These are phyloP conservation scores for Riparia riparia DNA, from an alignment of 2,113 vertebrate genomes.

Conservation along the genomic window DNA sequence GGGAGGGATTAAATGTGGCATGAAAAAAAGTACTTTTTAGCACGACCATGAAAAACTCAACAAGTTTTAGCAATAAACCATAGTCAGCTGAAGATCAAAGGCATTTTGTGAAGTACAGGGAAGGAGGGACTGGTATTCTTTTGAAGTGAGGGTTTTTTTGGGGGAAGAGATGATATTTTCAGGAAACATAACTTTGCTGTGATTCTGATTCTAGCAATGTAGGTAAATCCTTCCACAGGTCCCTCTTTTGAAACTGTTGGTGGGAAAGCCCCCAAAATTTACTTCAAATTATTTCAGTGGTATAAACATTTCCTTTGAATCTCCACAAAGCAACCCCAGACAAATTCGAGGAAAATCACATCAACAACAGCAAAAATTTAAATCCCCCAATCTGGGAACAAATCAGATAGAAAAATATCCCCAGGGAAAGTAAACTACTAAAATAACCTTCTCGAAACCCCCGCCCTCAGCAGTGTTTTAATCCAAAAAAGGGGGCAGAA, in stretches of 20 bases:
- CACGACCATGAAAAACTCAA: not conserved
- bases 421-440: slow-evolving; percentile 10
- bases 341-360: not conserved
- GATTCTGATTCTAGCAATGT: not conserved
- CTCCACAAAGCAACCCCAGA: not conserved
- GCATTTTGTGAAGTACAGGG: not conserved
- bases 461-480: not conserved
- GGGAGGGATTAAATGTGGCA: not conserved
- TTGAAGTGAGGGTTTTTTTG: not conserved
- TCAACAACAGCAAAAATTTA: not conserved
- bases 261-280: not conserved
- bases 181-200: not conserved
- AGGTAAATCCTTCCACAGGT: not conserved
- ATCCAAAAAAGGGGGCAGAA: not conserved
- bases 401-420: slow-evolving; percentile 23
- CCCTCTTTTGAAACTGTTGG: not conserved
- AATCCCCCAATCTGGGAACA: not conserved
- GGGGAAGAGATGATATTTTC: rapidly evolving
- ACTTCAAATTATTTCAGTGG: not conserved
- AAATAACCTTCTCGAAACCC: not conserved
- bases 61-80: not conserved
- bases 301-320: not conserved
- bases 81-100: not conserved
- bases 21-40: not conserved
- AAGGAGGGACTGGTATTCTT: not conserved